Evolutionary conservation across 1,140 invertebrate genomes (phyloP), one percentile per base, ranked within the genome.

Genomic region (Oncopeltus fasciatus): DNA sequence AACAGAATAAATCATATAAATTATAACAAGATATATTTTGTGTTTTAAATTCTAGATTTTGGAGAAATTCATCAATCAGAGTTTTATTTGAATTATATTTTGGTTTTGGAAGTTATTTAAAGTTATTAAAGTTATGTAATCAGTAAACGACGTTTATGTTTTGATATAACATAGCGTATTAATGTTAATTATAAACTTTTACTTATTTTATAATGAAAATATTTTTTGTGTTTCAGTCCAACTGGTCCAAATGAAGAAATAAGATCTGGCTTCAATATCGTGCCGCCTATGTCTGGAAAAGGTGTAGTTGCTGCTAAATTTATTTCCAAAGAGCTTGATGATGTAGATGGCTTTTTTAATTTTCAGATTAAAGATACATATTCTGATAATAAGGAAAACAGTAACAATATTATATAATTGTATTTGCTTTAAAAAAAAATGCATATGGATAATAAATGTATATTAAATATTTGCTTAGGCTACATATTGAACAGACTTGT

Each of bases 221-320:
- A n/a, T n/a, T 8, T 38, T 38, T 38, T 38, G 53, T 64, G 51
- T 63, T 63, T 53, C 49, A 67, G 62, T 33, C 31, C 60, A 65
- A 61, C 67, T 71, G 71, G 29, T 20, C 63, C 67, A 16, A 65
- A 67, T 14, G 81, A 77, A 26, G 78, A 79, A 14, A 85, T 83
- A 0, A 78, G 77, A 57, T 84, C 83, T 2, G 75, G 79, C 4
- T 88, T 90, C 64, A 82, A 82, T 63, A 77, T 91, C 66, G 81
- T 76, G 0, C 88, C 90, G 2, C 81, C 78, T 1, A 79, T 81
- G 68, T 77, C 78, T 0, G 90, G 90, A 1, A 80, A 81, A 20
- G 82, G 83, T 63, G 86, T 87, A 2, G 81, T 93, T 63, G 79
- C 83, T 28, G 87, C 83, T 0, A 92, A 90, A 70, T 93, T 93